Base-by-base conservation (phyloP, 2,113 vertebrate species). In the Festucalex cinctus region DNA sequence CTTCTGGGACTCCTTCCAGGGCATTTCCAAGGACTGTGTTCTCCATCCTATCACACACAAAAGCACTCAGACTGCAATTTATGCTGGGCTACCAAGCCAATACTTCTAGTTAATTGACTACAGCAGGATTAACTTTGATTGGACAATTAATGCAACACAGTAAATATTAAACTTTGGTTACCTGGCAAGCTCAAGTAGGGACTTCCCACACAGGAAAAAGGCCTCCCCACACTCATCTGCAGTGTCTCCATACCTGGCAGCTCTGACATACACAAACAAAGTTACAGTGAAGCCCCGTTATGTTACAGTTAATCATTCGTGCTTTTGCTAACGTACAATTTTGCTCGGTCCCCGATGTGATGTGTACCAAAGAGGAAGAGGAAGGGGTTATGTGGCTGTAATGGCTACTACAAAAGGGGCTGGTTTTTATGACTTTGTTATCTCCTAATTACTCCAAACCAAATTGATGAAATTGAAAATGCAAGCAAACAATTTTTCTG, bases 171-270 rank as follows among this genome's bases (percentile, higher is more conserved):
- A 32, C 14, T 9, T 14, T 14, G 5, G 6, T 66, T 39, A 67
- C 65, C 97, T 96, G 88, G 97, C 97, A 74, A 99, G 85, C 75
- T 99, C 97, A 83, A 99, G 83, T 46, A 99, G 92, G 53, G 95
- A 94, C 76, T 97, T 98, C 73, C 97, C 97, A 91, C 96, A 99
- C 13, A 95, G 92, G 90, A 96, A 98, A 81, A 95, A 95, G 39
- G 95, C 96, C 91, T 99, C 97, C 0, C 94, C 97, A 89, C 97
- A 99, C 75, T 99, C 94, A 80, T 97, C 92, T 14, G 96, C 96
- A 22, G 95, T 98, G 72, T 99, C 97, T 1, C 97, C 97, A 0
- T 96, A 98, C 58, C 91, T 95, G 70, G 94, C 94, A 82, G 94
- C 97, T 85, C 97, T 99, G 65, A 17, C 28, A 66, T 20, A 22